A percentile compares a stretch with the other conserved stretches of the same genome.
Conservation (phyloP, 2,888 invertebrate genomes). For the Cyrtodaria siliqua region DNA sequence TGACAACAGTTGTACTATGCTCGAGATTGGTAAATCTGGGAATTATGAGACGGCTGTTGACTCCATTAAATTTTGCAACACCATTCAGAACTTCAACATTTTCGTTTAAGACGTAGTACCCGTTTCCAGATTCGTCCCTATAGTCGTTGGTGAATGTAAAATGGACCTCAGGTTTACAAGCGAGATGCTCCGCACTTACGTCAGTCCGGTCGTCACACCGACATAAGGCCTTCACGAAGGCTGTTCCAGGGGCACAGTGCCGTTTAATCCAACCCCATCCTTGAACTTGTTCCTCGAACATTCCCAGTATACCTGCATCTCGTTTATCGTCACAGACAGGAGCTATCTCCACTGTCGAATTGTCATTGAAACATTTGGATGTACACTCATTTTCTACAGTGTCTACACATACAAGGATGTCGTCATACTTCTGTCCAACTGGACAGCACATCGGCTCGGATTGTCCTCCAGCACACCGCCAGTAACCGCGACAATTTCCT, state of each 20-base stretch:
- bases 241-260: neutral
- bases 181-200: too few relatives aligned
- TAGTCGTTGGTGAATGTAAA: constrained; percentile 56
- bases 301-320: neutral
- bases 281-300: neutral
- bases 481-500: constrained; percentile 72
- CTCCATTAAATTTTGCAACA: constrained; percentile 72
- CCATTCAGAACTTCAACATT: constrained; percentile 71
- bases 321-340: neutral
- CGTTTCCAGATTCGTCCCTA: constrained; percentile 63
- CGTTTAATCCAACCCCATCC: neutral
- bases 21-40: constrained; percentile 75
- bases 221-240: neutral
- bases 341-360: neutral
- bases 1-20: constrained; percentile 69
- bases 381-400: constrained; percentile 29
- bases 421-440: constrained; percentile 57
- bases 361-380: constrained; percentile 38
- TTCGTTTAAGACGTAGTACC: constrained; percentile 40
- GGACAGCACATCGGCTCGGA: constrained; percentile 73
- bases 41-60: constrained; percentile 69
- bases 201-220: neutral
- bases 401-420: constrained; percentile 62
- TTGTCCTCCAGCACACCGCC: constrained; percentile 65
- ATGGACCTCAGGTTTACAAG: constrained; percentile 3